A percentile compares a stretch with the other conserved stretches of the same genome.
phyloP scores from a whole-genome alignment of 2,888 invertebrate species.

The Oasisia sp. region DNA sequence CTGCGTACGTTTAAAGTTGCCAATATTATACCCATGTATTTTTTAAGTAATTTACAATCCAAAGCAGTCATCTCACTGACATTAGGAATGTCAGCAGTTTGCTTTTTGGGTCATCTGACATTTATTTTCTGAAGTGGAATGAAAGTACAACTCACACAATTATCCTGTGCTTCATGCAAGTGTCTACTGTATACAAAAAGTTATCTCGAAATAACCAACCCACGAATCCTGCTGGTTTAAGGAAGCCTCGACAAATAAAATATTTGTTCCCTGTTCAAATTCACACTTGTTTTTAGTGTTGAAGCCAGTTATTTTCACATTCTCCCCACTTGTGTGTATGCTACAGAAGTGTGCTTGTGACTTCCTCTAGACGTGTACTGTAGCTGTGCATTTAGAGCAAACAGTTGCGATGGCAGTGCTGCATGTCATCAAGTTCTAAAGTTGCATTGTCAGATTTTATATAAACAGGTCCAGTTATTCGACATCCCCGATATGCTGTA shows the following conservation, averaged over 20 bases:
- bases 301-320: not conserved
- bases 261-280: not conserved
- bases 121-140: not conserved
- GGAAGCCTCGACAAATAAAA: not conserved
- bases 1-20: not conserved
- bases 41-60: not conserved
- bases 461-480: no score
- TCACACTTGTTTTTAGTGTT: not conserved
- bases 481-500: no score
- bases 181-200: not conserved
- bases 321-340: not conserved
- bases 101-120: not conserved
- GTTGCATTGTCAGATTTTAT: no score
- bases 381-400: not conserved
- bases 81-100: not conserved
- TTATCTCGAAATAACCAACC: not conserved
- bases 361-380: not conserved
- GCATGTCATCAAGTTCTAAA: not conserved
- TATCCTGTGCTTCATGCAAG: not conserved
- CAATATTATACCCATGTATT: not conserved
- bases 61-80: not conserved
- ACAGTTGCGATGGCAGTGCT: not conserved
- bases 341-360: not conserved
- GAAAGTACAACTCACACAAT: not conserved
- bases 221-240: not conserved